Base-by-base conservation (phyloP, 2,797 vertebrate genomes). In the Oryzias sinensis region DNA sequence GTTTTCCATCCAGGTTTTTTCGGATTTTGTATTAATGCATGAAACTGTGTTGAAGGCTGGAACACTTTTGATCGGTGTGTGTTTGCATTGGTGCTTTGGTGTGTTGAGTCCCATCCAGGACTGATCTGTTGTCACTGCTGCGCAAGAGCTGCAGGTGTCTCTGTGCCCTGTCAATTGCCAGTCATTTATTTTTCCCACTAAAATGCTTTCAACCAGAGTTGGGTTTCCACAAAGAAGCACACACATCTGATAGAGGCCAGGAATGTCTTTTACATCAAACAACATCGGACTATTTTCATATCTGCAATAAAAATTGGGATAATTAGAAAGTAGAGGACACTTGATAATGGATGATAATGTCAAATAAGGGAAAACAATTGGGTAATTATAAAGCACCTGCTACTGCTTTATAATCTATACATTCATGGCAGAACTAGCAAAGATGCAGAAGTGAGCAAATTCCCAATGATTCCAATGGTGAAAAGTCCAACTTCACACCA, bases 141-240 rank as follows among this genome's bases (percentile, higher is more conserved):
- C 27, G 43, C 59, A 70, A 56, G 65, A 77, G 77, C 81, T 79
- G 87, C 90, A 91, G 90, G 90, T 91, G 90, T 90, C 84, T 76
- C 68, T 51, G 65, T 44, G 61, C 65, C 54, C 74, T 40, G 69
- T 62, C 40, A 60, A 68, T 72, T 50, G 69, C 14, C 43, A 66
- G 74, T 68, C 11, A 55, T 67, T 71, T 80, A 65, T 68, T 84
- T 80, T 82, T 76, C 74, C 74, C 74, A 84, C 67, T 81, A 81
- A 90, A 90, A 91, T 90, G 89, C 90, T 91, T 91, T 91, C 86
- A 91, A 90, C 81, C 43, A 60, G 88, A 77, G 72, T 90, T 76
- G 79, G 83, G 82, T 91, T 91, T 81, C 89, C 3, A 46, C 79
- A 78, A 82, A 86, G 81, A 74, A 80, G 81, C 65, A 3, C 52